phyloP scores from a whole-genome alignment of 2,888 invertebrate species.

The Phrixothrix hirtus region DNA sequence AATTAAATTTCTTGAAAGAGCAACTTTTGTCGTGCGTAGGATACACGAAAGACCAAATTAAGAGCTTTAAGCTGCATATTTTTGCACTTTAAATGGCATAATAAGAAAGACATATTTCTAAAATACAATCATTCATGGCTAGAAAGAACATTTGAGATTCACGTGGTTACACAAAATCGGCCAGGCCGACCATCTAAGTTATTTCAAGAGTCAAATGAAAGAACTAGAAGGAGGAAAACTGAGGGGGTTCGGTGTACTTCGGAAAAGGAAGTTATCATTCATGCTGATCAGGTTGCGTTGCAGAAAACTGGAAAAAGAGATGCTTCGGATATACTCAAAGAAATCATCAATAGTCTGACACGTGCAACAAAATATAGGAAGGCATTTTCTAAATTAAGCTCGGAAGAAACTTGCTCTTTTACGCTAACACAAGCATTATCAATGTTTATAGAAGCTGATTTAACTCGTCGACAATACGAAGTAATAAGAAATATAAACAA shows the following conservation, averaged over 20 bases:
- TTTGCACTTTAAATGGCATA: neutral
- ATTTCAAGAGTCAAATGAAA: constrained; percentile 32
- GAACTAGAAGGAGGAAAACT: constrained; percentile 32
- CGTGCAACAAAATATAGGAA: neutral
- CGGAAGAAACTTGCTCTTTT: no score
- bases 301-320: constrained; percentile 1
- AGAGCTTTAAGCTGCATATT: neutral
- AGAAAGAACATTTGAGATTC: constrained; percentile 24
- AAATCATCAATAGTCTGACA: neutral
- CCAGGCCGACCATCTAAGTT: constrained; percentile 30
- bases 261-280: constrained; percentile 5
- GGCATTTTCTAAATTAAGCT: no score
- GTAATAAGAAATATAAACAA: no score
- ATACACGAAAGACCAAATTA: neutral
- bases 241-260: constrained; percentile 19
- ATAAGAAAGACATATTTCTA: no score
- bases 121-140: neutral
- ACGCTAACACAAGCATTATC: no score
- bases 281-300: constrained; percentile 8
- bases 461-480: no score
- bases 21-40: neutral
- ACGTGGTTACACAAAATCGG: constrained; percentile 17
- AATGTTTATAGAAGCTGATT: no score
- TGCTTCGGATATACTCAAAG: constrained; percentile 1
- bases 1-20: no score